Evolutionary conservation across 2,797 vertebrate genomes (phyloP).

Genomic region (Parambassis ranga): DNA sequence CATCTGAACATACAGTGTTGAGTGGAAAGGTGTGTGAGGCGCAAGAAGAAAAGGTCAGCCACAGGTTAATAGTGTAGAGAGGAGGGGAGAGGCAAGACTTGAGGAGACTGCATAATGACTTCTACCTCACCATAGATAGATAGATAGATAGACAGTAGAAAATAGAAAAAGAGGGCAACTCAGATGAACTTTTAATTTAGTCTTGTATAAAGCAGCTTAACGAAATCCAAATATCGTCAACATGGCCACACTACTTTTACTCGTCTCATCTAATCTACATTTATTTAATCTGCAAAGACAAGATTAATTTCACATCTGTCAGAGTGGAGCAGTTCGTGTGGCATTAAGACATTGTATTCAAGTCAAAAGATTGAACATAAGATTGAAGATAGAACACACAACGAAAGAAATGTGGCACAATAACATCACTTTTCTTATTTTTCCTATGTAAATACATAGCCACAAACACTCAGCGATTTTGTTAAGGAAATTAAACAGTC

Average conservation of each 20-base stretch:
- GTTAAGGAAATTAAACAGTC: too few species aligned
- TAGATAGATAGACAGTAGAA: not conserved
- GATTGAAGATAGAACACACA: too few species aligned
- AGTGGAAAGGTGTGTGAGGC: conserved; percentile 37
- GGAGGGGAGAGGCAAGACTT: not conserved
- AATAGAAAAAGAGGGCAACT: conserved; percentile 44
- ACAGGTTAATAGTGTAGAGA: conserved; percentile 42
- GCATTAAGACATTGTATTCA: conserved; percentile 37
- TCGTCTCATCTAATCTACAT: conserved; percentile 54
- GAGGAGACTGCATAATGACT: conserved; percentile 31
- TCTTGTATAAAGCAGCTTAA: conserved; percentile 70
- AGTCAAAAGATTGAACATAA: conserved; percentile 16
- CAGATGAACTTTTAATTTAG: conserved; percentile 52
- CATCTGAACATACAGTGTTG: conserved; percentile 11
- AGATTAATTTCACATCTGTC: conserved; percentile 68
- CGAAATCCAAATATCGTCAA: conserved; percentile 59
- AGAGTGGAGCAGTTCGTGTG: conserved; percentile 14
- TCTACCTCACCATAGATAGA: not conserved
- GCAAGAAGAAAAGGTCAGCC: conserved; percentile 50
- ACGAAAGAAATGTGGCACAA: not conserved
- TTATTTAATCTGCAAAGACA: conserved; percentile 54
- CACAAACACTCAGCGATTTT: too few species aligned
- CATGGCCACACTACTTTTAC: conserved; percentile 42
- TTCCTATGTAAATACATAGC: not conserved
- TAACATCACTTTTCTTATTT: not conserved